Evolutionary conservation across 2,888 invertebrate genomes (phyloP).

Genomic region (Eupithecia subfuscata): DNA sequence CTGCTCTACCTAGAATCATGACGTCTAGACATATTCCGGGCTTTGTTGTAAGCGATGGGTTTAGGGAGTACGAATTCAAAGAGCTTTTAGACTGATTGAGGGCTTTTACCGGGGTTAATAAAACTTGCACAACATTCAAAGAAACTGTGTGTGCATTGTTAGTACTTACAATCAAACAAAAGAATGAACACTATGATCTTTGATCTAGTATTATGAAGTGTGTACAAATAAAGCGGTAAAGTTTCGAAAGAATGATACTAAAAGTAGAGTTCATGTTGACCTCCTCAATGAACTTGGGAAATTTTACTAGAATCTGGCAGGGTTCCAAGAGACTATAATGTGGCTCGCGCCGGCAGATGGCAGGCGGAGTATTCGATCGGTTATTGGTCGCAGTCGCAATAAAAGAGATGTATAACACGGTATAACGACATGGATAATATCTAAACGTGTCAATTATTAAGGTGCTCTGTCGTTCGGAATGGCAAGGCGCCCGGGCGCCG

Average conservation of each 20-base stretch:
- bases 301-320: slow-evolving; percentile 63
- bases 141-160: background rate
- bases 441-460: slow-evolving; percentile 46
- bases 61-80: slow-evolving; percentile 45
- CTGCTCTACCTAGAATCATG: slow-evolving; percentile 46
- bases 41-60: slow-evolving; percentile 51
- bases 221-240: slow-evolving; percentile 42
- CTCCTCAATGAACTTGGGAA: slow-evolving; percentile 69
- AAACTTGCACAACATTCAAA: background rate
- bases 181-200: background rate
- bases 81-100: slow-evolving; percentile 46
- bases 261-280: slow-evolving; percentile 56
- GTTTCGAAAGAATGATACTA: slow-evolving; percentile 55
- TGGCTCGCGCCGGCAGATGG: slow-evolving; percentile 51
- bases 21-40: slow-evolving; percentile 68
- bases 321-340: slow-evolving; percentile 57
- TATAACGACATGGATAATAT: slow-evolving; percentile 28
- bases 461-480: slow-evolving; percentile 28
- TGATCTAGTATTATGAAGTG: slow-evolving; percentile 16
- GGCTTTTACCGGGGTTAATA: slow-evolving; percentile 7
- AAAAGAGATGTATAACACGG: slow-evolving; percentile 37
- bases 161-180: slow-evolving; percentile 6
- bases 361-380: slow-evolving; percentile 52
- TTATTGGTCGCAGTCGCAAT: slow-evolving; percentile 43
- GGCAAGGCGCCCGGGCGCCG: slow-evolving; percentile 19